Conservation (phyloP, 2,888 invertebrate species). For the Microplitis deprimator region DNA sequence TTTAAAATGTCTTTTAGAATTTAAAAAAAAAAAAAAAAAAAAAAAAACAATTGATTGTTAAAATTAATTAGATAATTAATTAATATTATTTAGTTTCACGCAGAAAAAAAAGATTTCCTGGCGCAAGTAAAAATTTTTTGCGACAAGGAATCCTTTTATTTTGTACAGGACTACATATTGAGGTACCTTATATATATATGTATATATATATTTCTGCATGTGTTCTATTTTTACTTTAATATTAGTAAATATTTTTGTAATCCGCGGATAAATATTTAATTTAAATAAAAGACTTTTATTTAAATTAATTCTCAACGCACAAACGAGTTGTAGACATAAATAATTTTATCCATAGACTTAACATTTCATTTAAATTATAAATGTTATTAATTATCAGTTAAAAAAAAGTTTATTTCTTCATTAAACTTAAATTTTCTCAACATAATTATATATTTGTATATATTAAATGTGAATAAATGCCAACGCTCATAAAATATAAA, state of each 20-base stretch:
- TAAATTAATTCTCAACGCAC: background rate
- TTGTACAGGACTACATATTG: background rate
- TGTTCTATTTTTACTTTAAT: constrained; percentile 19
- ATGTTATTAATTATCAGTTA: background rate
- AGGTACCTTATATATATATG: background rate
- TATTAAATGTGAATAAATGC: background rate
- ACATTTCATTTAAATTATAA: too few relatives aligned
- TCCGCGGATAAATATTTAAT: background rate
- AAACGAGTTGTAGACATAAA: background rate
- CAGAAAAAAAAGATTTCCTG: too few relatives aligned
- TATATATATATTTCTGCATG: background rate
- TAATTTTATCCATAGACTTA: background rate
- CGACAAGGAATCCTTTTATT: background rate
- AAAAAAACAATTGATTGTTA: too few relatives aligned
- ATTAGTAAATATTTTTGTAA: constrained; percentile 32
- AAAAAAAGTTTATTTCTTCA: background rate
- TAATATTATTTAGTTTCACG: too few relatives aligned
- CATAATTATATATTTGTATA: background rate
- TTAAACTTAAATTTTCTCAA: background rate
- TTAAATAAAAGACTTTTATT: background rate
- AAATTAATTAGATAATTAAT: too few relatives aligned
- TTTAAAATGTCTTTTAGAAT: background rate
- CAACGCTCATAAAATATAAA: background rate
- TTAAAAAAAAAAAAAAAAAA: too few relatives aligned
- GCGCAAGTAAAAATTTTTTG: background rate